These are phyloP conservation scores for Cynocephalus volans DNA, from an alignment of 2,113 vertebrate genomes.

Conservation along the genomic window DNA sequence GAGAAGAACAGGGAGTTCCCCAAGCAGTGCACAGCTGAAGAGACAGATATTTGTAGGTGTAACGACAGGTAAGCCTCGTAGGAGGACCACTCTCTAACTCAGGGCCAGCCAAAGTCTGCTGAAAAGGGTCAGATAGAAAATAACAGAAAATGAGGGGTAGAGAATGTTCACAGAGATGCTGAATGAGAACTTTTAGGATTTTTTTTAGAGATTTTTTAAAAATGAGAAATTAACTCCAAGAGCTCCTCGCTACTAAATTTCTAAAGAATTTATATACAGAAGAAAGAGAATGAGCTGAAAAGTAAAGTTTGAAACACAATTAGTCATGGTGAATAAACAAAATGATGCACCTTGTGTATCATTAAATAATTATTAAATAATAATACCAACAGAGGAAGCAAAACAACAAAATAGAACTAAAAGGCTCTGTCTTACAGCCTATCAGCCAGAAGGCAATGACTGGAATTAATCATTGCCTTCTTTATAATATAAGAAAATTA, in stretches of 20 bases:
- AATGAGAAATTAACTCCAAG: background rate
- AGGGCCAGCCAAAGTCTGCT: no score
- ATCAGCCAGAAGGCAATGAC: background rate
- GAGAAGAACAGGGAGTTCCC: accelerated
- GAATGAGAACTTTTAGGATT: background rate
- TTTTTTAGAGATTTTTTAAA: background rate
- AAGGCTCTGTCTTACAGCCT: background rate
- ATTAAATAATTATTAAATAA: background rate
- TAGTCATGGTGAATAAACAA: background rate
- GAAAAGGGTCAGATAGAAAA: background rate
- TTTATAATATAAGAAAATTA: no score
- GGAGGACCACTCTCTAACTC: background rate
- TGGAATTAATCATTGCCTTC: background rate
- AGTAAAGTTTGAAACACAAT: accelerated
- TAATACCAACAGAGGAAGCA: background rate
- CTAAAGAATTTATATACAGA: background rate
- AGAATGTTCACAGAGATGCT: background rate
- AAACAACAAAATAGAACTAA: background rate
- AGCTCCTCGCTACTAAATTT: accelerated
- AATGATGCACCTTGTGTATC: accelerated
- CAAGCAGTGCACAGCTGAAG: no score
- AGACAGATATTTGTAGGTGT: no score
- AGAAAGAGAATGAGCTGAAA: background rate
- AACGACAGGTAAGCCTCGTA: no score
- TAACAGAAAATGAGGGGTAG: background rate